phyloP scores from a whole-genome alignment of 2,113 vertebrate species.

The Mixornis gularis region DNA sequence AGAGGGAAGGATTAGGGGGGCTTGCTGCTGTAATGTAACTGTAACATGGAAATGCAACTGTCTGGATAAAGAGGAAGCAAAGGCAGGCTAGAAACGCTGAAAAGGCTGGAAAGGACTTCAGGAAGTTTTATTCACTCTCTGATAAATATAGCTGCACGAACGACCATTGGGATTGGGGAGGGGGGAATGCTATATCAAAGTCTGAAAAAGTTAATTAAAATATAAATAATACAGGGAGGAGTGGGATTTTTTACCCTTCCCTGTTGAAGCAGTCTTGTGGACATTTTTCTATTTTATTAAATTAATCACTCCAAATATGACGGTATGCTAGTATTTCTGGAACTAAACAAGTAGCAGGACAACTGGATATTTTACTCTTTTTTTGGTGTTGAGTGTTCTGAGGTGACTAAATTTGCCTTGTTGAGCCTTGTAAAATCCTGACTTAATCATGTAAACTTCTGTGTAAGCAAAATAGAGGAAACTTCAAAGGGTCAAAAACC shows the following conservation, averaged over 20 bases:
- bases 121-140: neutral
- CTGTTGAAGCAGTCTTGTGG: neutral
- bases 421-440: constrained; percentile 70
- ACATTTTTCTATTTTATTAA: neutral
- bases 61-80: neutral
- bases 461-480: constrained; percentile 71
- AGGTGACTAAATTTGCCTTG: constrained; percentile 64
- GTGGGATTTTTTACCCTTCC: neutral
- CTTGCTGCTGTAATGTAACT: neutral
- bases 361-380: constrained; percentile 42
- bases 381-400: constrained; percentile 29
- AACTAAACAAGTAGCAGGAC: constrained; percentile 31
- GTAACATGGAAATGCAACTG: neutral
- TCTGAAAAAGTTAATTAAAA: neutral
- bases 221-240: neutral
- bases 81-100: neutral
- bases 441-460: constrained; percentile 72
- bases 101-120: neutral
- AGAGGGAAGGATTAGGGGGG: neutral
- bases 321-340: neutral
- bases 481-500: constrained; percentile 73
- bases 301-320: neutral
- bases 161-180: rapidly evolving
- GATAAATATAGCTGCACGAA: neutral
- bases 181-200: neutral